phyloP scores from a whole-genome alignment of 2,888 invertebrate genomes.

The Spisula subtruncata region DNA sequence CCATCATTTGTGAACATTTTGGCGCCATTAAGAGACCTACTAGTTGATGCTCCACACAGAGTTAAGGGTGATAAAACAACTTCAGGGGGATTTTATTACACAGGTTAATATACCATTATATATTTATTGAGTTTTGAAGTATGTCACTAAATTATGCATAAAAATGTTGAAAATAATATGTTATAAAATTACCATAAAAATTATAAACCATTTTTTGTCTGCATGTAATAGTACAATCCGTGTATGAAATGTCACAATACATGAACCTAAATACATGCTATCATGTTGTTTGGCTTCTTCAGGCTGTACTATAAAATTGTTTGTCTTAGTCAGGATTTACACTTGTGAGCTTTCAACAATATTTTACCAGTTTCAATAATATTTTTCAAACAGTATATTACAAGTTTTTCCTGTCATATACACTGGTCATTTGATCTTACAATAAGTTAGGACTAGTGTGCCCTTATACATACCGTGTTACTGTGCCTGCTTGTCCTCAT shows the following conservation, averaged over 20 bases:
- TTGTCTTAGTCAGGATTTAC: no score
- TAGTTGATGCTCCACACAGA: neutral
- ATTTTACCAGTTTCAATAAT: no score
- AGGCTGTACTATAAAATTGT: no score
- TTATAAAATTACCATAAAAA: slow-evolving; percentile 8
- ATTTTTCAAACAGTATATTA: no score
- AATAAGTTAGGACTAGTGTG: no score
- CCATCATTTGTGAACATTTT: neutral
- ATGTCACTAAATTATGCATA: slow-evolving; percentile 13
- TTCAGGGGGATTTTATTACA: neutral
- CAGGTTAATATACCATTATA: neutral
- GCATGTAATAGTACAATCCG: neutral
- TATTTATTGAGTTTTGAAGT: neutral
- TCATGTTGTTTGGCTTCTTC: no score
- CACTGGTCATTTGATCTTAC: no score
- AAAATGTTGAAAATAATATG: slow-evolving; percentile 19
- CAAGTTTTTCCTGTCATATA: no score
- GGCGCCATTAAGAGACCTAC: neutral
- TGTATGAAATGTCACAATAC: neutral
- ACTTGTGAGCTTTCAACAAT: no score
- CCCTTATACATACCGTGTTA: no score
- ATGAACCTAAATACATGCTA: no score
- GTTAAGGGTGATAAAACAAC: neutral
- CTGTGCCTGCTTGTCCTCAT: no score
- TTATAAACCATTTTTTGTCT: neutral